Evolutionary conservation across 2,888 invertebrate genomes (phyloP), one percentile per base, ranked within the genome.

Genomic region (Cheilosia pagana): DNA sequence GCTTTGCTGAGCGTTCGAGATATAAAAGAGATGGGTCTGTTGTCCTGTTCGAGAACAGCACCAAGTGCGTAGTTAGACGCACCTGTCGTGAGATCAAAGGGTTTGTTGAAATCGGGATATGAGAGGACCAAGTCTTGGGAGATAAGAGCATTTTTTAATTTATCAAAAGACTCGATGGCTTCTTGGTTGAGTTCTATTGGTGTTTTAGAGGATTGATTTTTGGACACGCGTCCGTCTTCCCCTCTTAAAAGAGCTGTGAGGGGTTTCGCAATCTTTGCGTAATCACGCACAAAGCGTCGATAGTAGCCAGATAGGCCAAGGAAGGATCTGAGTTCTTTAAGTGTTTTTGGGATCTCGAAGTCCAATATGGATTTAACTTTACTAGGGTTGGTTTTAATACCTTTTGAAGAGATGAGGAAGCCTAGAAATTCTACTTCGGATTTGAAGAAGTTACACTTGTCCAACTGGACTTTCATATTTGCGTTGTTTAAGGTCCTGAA

Each of bases 381-480:
- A 35, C 76, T 39, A 3, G 87, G 87, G 59, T 89, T 87, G 6
- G 89, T 88, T 71, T 83, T 87, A n/a, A 88, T 86, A n/a, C 87
- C 88, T 1, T 89, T 87, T 8, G 77, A 70, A 2, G 81, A 82
- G 16, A 86, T 63, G 12, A 90, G 63, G 50, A 89, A 89, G 3
- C 90, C 90, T 41, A 91, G 71, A 74, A 88, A 90, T 43, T 87
- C 60, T 21, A 60, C 60, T 19, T 55, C 55, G 10, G 31, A 3
- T 35, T 55, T 55, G 2, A 55, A 55, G n/a, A 55, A 55, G 8
- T 14, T 5, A n/a, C 45, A 31, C 5, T 48, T 48, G 21, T 50
- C 53, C 7, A 53, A 28, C 28, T 53, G 53, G 14, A 53, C 31
- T 28, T 28, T 53, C 53, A 53, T 53, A 28, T 53, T 53, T 14